phyloP scores from a whole-genome alignment of 2,888 invertebrate genomes.

The Deilephila elpenor region DNA sequence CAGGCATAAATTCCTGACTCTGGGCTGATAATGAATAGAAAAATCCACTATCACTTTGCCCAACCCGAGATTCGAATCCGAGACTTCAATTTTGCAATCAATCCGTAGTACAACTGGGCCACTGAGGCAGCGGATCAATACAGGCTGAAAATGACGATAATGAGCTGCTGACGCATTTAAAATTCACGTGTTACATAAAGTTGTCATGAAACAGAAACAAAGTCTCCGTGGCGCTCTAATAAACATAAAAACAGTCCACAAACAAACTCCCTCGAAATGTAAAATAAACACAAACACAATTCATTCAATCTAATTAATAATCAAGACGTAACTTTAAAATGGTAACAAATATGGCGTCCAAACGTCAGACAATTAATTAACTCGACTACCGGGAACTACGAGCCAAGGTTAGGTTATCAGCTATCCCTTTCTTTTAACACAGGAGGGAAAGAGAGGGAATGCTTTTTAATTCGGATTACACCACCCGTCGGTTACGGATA shows the following conservation, averaged over 20 bases:
- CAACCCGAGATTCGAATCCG: too few relatives aligned
- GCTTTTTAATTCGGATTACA: conserved; percentile 58
- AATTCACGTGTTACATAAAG: too few relatives aligned
- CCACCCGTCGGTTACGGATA: conserved; percentile 58
- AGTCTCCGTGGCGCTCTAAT: too few relatives aligned
- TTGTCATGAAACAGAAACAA: too few relatives aligned
- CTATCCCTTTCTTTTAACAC: conserved; percentile 41
- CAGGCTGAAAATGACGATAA: too few relatives aligned
- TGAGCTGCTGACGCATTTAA: too few relatives aligned
- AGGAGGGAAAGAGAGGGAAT: conserved; percentile 34
- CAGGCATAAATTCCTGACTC: too few relatives aligned
- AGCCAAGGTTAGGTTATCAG: conserved; percentile 27
- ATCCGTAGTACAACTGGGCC: too few relatives aligned
- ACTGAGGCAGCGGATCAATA: too few relatives aligned
- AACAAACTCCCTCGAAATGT: background rate
- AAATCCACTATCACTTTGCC: too few relatives aligned
- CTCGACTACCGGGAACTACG: conserved; percentile 42
- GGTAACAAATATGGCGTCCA: conserved; percentile 53
- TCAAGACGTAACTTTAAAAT: conserved; percentile 31
- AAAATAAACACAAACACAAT: background rate
- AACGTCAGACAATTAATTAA: conserved; percentile 58
- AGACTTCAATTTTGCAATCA: too few relatives aligned
- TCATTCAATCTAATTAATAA: conserved; percentile 34
- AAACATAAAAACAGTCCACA: background rate
- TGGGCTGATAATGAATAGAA: too few relatives aligned